A percentile compares a stretch with the other conserved stretches of the same genome.
Evolutionary conservation across 2,888 invertebrate genomes (phyloP).

Genomic region (Xanthia togata): DNA sequence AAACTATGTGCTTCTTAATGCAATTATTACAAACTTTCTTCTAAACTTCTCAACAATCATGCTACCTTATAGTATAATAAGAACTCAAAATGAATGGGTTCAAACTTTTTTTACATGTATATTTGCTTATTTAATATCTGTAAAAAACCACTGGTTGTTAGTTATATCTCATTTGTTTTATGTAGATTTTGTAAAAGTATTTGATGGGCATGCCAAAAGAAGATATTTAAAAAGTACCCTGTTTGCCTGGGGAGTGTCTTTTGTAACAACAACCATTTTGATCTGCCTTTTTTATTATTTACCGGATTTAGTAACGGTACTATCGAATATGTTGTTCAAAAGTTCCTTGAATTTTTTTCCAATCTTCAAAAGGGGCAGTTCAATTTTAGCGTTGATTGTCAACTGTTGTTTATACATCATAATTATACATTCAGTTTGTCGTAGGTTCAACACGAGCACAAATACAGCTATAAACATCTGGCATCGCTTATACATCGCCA

Average conservation of each 20-base stretch:
- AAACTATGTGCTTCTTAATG: constrained; percentile 6
- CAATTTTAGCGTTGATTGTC: not conserved
- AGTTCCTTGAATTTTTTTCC: not conserved
- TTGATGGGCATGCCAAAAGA: not conserved
- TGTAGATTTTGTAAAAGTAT: constrained; percentile 12
- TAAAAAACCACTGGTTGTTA: constrained; percentile 1
- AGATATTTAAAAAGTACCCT: constrained; percentile 7
- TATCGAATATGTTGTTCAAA: not conserved
- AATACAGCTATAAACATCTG: not conserved
- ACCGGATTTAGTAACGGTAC: not conserved
- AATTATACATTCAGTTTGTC: constrained; percentile 10
- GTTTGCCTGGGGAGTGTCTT: constrained; percentile 4
- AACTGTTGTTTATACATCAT: constrained; percentile 9
- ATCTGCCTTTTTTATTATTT: not conserved
- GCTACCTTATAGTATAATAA: not conserved
- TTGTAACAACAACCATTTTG: not conserved
- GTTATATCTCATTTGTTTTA: constrained; percentile 19
- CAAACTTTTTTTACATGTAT: not conserved
- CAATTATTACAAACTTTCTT: not conserved
- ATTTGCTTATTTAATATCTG: not conserved
- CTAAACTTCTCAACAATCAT: not conserved
- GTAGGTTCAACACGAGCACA: not conserved
- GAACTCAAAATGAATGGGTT: not conserved
- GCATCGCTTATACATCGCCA: not conserved
- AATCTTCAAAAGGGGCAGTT: not conserved